Base-by-base conservation (phyloP, 2,888 invertebrate genomes). In the Papilio protenor region DNA sequence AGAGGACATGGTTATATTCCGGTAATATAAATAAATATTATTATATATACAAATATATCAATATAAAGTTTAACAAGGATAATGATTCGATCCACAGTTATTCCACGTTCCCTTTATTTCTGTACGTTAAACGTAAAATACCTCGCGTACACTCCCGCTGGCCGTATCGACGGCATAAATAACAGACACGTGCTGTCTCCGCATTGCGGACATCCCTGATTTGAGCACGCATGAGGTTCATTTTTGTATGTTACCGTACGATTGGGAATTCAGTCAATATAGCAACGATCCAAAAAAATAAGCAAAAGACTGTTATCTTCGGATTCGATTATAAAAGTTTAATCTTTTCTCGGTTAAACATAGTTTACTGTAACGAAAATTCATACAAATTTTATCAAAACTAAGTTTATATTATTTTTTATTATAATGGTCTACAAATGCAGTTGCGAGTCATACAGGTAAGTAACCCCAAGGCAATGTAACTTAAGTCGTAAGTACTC, bases 151-250 rank as follows among this genome's bases (percentile, higher is more conserved):
- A 77, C 74, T 12, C 59, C 57, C 57, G 59, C 49, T 11, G 75
- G 66, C 57, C 75, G 59, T 78, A 78, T 78, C 76, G 78, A 73
- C 66, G 78, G 73, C 76, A 78, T 78, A 78, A 78, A 78, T 78
- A 78, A 76, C 75, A 73, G 66, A 76, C 76, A 64, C 79, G 76
- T 76, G 73, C 55, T 73, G 73, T 73, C 76, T 61, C 79, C 40
- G 79, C 79, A 79, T 73, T 79, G 79, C 79, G 79, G 76, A 74
- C 73, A 73, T 61, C 70, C 73, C 76, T 76, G 79, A 76, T 79
- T 79, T 79, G 49, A 76, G 73, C 59, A 79, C 76, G 75, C 75
- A 75, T 47, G 55, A 52, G 18, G 21, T 74, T 75, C n/a, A 47
- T 49, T 69, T 59, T 75, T 16, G 14, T 23, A 45, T 52, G 5